Evolutionary conservation across 2,797 vertebrate species (phyloP).

Genomic region (Thunnus albacares): DNA sequence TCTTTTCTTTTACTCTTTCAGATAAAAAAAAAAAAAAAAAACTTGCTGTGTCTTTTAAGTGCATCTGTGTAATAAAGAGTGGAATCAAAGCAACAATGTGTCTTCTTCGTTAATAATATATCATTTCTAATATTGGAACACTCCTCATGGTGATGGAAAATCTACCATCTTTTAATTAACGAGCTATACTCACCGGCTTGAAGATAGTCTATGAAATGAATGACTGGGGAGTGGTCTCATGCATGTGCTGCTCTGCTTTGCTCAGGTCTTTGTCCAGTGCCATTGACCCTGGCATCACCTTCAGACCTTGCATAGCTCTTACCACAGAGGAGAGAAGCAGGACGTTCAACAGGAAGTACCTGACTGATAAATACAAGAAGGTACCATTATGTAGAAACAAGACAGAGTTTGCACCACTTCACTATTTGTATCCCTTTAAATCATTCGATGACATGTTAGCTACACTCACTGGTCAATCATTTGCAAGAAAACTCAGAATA

Average conservation of each 20-base stretch:
- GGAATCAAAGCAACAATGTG: slow-evolving; percentile 73
- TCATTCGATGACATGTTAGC: not conserved
- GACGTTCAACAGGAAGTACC: slow-evolving; percentile 58
- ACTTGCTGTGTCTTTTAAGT: slow-evolving; percentile 83
- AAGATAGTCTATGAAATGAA: not conserved
- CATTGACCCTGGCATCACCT: slow-evolving; percentile 76
- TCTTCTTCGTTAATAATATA: slow-evolving; percentile 40
- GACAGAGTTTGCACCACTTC: not conserved
- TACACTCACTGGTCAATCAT: not conserved
- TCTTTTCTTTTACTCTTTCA: slow-evolving; percentile 77
- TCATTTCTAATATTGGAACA: not conserved
- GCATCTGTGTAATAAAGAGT: slow-evolving; percentile 88
- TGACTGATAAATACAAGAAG: slow-evolving; percentile 60
- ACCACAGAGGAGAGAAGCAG: slow-evolving; percentile 71
- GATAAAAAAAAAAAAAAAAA: slow-evolving; percentile 68
- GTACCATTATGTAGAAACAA: slow-evolving; percentile 58
- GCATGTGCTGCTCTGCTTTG: slow-evolving; percentile 57
- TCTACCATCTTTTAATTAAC: not conserved
- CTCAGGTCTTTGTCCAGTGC: slow-evolving; percentile 76
- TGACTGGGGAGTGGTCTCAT: slow-evolving; percentile 50
- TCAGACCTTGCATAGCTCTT: slow-evolving; percentile 75
- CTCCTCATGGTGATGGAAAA: not conserved
- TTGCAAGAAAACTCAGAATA: not conserved
- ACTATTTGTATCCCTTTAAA: not conserved
- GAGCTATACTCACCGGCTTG: not conserved